phyloP scores from a whole-genome alignment of 1,140 invertebrate species.

The Eupeodes corollae region DNA sequence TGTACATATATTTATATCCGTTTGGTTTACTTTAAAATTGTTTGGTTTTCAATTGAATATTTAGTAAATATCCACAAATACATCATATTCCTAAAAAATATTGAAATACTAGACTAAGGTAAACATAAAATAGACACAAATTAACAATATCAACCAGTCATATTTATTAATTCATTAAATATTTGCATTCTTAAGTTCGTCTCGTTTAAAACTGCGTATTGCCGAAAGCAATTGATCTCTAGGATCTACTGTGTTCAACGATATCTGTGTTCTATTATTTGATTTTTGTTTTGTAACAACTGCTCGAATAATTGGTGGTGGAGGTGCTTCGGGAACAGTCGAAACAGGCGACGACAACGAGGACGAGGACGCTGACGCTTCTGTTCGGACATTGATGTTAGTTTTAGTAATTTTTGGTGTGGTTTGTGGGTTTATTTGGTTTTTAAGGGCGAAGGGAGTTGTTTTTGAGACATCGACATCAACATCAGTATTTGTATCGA shows the following conservation, averaged over 20 bases:
- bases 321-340: slow-evolving; percentile 18
- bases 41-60: too few species aligned
- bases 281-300: slow-evolving; percentile 37
- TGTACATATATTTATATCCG: too few species aligned
- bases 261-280: slow-evolving; percentile 19
- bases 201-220: slow-evolving; percentile 51
- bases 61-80: too few species aligned
- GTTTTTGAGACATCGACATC: slow-evolving; percentile 1
- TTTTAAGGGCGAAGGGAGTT: not conserved
- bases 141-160: too few species aligned
- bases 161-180: too few species aligned
- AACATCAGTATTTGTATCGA: too few species aligned
- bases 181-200: slow-evolving; percentile 16
- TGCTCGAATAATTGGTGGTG: slow-evolving; percentile 39
- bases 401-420: not conserved
- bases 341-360: not conserved
- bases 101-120: too few species aligned
- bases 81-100: too few species aligned
- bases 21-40: too few species aligned
- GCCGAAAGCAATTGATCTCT: slow-evolving; percentile 57
- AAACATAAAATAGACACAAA: too few species aligned
- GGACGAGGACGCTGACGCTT: not conserved
- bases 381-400: slow-evolving; percentile 3
- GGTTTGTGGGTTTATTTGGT: slow-evolving; percentile 5
- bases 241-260: slow-evolving; percentile 39